Percentiles rank a stretch among this genome's conserved stretches.
These are phyloP conservation scores for Bombus sibiricus DNA, from an alignment of 1,140 invertebrate genomes.

Conservation along the genomic window DNA sequence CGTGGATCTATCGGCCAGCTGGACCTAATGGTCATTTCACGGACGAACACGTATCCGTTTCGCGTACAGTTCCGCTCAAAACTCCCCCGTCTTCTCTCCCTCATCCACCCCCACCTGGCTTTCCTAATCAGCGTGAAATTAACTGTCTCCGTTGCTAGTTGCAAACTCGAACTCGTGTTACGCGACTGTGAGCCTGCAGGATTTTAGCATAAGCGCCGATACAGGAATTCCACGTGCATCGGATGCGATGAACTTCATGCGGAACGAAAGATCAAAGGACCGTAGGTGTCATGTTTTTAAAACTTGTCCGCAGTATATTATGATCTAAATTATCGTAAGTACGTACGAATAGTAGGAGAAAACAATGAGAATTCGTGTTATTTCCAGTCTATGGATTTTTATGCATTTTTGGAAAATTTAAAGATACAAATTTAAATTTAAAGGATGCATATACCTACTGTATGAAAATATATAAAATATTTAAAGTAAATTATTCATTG, in stretches of 20 bases:
- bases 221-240: background rate
- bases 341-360: too few species aligned
- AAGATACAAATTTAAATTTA: too few species aligned
- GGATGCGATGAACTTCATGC: background rate
- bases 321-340: too few species aligned
- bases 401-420: too few species aligned
- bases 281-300: background rate
- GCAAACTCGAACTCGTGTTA: conserved; percentile 31
- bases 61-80: conserved; percentile 59
- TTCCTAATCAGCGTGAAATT: conserved; percentile 60
- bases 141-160: conserved; percentile 37
- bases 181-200: conserved; percentile 5
- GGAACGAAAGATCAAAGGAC: conserved; percentile 28
- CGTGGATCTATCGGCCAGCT: conserved; percentile 66
- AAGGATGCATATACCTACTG: too few species aligned
- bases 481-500: too few species aligned
- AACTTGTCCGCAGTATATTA: background rate
- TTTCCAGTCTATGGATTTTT: too few species aligned
- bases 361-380: too few species aligned
- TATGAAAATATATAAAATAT: too few species aligned
- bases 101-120: background rate
- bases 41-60: conserved; percentile 66
- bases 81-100: conserved; percentile 21
- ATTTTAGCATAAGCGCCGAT: conserved; percentile 4
- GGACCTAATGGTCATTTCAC: conserved; percentile 68